These are phyloP conservation scores for Hoplodrina blanda DNA, from an alignment of 2,888 invertebrate genomes.

Conservation along the genomic window DNA sequence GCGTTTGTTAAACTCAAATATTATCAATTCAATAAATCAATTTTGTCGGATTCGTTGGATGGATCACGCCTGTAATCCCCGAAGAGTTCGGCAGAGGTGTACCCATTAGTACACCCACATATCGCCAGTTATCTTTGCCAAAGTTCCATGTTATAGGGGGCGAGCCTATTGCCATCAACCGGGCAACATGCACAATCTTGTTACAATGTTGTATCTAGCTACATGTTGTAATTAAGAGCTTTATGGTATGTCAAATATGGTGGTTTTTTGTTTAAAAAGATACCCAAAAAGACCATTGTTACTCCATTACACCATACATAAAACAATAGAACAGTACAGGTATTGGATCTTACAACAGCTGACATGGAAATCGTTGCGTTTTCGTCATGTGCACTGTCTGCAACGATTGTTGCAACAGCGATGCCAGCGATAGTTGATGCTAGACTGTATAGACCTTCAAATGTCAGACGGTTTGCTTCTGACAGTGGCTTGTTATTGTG, in stretches of 20 bases:
- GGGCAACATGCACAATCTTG: too few species aligned
- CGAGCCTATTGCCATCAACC: too few species aligned
- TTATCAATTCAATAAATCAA: too few species aligned
- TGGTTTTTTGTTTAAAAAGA: constrained; percentile 2
- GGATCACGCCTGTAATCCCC: too few species aligned
- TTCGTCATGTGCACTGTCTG: constrained; percentile 56
- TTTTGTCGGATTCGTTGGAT: not conserved
- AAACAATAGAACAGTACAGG: constrained; percentile 50
- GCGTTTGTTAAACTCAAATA: not conserved
- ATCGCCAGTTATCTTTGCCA: too few species aligned
- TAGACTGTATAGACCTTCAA: constrained; percentile 51
- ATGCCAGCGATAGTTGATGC: constrained; percentile 39
- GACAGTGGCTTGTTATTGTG: constrained; percentile 24
- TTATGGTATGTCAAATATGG: too few species aligned
- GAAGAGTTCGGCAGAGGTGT: too few species aligned
- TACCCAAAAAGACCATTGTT: constrained; percentile 34
- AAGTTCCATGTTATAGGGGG: too few species aligned
- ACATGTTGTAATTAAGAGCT: too few species aligned
- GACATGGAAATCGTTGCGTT: constrained; percentile 55
- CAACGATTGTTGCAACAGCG: constrained; percentile 45
- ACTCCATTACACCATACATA: constrained; percentile 37
- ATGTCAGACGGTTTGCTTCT: constrained; percentile 39
- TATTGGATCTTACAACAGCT: constrained; percentile 55
- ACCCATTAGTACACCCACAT: too few species aligned
- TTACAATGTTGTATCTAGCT: too few species aligned